Conservation (phyloP, 2,113 vertebrate species). For the Eulemur macaco region DNA sequence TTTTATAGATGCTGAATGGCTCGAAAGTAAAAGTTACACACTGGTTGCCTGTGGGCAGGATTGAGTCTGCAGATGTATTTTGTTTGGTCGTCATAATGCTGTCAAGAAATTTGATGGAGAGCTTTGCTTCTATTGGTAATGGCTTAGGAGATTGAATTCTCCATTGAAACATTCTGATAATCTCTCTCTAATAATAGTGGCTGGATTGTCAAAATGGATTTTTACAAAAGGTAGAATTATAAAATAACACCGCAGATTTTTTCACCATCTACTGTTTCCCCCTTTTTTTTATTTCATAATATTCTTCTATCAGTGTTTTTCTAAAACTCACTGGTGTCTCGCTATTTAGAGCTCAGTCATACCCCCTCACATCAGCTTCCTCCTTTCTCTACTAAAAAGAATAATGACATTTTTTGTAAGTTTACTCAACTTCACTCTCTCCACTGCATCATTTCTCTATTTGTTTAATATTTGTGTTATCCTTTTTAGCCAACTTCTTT, state of each 20-base stretch:
- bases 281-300: not conserved
- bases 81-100: not conserved
- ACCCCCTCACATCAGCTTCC: not conserved
- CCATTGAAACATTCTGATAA: not conserved
- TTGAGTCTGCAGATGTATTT: not conserved
- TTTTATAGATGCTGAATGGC: not conserved
- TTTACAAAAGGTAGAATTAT: not conserved
- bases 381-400: not conserved
- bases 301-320: not conserved
- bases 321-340: not conserved
- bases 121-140: not conserved
- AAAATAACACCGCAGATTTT: not conserved
- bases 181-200: not conserved
- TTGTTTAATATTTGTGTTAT: slow-evolving; percentile 3
- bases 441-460: not conserved
- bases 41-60: not conserved
- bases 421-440: not conserved
- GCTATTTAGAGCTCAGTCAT: not conserved
- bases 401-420: not conserved
- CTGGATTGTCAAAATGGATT: not conserved
- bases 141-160: not conserved
- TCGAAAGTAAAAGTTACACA: slow-evolving; percentile 1
- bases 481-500: not conserved
- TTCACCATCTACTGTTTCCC: not conserved
- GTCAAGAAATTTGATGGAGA: not conserved